phyloP scores from a whole-genome alignment of 2,888 invertebrate species.

The Balanococcus diminutus region DNA sequence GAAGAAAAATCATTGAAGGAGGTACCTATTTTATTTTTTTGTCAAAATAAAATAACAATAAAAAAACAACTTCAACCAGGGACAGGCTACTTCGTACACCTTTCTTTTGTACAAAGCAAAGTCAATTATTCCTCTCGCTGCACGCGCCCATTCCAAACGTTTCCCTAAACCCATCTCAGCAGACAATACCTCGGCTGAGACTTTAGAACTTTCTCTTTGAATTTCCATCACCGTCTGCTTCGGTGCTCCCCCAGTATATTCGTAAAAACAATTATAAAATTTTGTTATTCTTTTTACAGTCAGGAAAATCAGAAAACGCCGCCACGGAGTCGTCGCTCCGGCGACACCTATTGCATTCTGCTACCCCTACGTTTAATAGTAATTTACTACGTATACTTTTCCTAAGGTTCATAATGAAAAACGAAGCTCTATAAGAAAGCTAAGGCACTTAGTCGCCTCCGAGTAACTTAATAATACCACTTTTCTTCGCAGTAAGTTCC shows the following conservation, averaged over 20 bases:
- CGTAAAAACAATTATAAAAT: constrained; percentile 2
- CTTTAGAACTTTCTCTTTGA: background rate
- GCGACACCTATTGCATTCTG: background rate
- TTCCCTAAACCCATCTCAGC: background rate
- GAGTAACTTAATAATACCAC: constrained; percentile 28
- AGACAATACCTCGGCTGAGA: background rate
- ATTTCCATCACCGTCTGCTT: background rate
- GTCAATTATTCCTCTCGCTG: too few relatives aligned
- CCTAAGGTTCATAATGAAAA: constrained; percentile 12
- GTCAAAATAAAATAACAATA: too few relatives aligned
- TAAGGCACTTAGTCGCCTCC: constrained; percentile 17
- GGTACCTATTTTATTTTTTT: too few relatives aligned
- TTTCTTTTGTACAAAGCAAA: too few relatives aligned
- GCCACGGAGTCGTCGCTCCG: background rate
- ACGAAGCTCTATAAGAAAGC: constrained; percentile 24
- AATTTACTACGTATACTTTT: background rate
- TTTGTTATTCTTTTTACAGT: constrained; percentile 17
- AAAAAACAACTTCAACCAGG: too few relatives aligned
- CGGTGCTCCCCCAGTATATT: background rate
- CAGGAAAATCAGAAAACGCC: constrained; percentile 3
- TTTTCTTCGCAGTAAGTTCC: constrained; percentile 27
- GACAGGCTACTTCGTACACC: too few relatives aligned
- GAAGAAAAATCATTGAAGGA: too few relatives aligned
- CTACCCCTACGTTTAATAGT: background rate
- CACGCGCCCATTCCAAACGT: background rate